Conservation (phyloP, 2,888 invertebrate genomes). For the Acanthoscelides obtectus region DNA sequence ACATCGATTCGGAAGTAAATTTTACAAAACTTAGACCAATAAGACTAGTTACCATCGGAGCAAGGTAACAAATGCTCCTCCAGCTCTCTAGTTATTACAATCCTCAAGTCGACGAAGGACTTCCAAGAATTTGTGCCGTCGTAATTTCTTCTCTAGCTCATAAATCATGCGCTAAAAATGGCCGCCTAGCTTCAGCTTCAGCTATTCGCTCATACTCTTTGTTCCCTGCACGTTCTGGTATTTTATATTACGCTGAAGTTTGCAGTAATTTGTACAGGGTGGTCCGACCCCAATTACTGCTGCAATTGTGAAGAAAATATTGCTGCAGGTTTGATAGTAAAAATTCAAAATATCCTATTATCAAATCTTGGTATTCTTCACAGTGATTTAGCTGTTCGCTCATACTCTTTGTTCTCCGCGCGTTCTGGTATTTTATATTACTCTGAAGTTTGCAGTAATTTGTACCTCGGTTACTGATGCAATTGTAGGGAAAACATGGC, state of each 20-base stretch:
- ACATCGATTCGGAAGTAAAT: too few species aligned
- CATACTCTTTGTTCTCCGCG: not conserved
- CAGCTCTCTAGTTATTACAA: not conserved
- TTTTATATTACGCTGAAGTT: not conserved
- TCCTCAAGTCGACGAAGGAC: not conserved
- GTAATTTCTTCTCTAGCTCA: not conserved
- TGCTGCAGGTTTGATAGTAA: too few species aligned
- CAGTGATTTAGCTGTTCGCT: not conserved
- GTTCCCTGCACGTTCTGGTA: not conserved
- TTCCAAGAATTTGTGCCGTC: not conserved
- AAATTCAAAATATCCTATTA: too few species aligned
- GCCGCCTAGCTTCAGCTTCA: not conserved
- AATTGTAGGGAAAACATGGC: too few species aligned
- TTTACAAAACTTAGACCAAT: too few species aligned
- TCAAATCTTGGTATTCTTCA: too few species aligned
- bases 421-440: not conserved
- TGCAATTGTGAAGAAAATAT: too few species aligned
- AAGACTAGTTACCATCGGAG: too few species aligned
- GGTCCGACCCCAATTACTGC: conserved; percentile 12
- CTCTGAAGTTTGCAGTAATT: not conserved
- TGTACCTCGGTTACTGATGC: conserved; percentile 13
- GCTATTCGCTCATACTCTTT: not conserved
- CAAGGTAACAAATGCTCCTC: too few species aligned
- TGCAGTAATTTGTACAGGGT: not conserved
- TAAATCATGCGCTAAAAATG: not conserved